phyloP scores from a whole-genome alignment of 37 sponge, comb jelly and placozoan species.

The Beroe ovata region DNA sequence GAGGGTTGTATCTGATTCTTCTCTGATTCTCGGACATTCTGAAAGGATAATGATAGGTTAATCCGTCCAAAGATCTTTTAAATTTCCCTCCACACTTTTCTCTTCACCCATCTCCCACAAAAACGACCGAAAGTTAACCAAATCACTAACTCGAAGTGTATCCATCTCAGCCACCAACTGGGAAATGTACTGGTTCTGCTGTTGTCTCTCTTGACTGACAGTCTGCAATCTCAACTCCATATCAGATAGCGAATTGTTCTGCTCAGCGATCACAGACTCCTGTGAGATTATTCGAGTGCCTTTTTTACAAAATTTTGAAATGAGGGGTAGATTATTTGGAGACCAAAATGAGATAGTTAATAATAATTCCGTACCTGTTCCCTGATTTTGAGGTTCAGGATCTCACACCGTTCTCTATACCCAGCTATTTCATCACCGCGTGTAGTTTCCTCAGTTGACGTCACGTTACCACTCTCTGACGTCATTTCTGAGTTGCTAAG shows the following conservation, averaged over 20 bases:
- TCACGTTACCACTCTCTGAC: not conserved
- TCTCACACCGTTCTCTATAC: not conserved
- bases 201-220: not conserved
- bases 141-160: not conserved
- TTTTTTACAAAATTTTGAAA: too few relatives aligned
- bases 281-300: too few relatives aligned
- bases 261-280: not conserved
- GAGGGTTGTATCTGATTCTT: too few relatives aligned
- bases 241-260: not conserved
- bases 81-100: too few relatives aligned
- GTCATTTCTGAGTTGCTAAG: not conserved
- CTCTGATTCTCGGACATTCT: too few relatives aligned
- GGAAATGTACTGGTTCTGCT: constrained; percentile 11
- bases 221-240: not conserved
- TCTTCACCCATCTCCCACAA: too few relatives aligned
- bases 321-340: too few relatives aligned
- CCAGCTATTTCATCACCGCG: not conserved
- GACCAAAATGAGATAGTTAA: too few relatives aligned
- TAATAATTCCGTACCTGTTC: too few relatives aligned
- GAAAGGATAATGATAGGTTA: too few relatives aligned
- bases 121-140: too few relatives aligned
- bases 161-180: not conserved
- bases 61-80: too few relatives aligned
- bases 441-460: not conserved
- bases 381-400: not conserved